phyloP scores from a whole-genome alignment of 1,140 invertebrate species.

The Zaprionus ghesquierei region DNA sequence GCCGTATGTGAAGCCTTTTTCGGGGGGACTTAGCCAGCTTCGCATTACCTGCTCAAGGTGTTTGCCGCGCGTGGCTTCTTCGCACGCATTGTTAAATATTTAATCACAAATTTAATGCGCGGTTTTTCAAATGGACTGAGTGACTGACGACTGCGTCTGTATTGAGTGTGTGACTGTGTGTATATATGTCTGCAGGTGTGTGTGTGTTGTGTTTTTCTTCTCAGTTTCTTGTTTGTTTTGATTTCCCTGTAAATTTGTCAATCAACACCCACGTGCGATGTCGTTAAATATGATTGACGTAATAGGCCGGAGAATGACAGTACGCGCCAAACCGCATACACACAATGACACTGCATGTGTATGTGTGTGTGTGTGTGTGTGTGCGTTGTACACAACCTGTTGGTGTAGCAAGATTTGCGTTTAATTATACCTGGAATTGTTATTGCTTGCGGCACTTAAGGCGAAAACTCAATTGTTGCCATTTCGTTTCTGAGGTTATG shows the following conservation, averaged over 20 bases:
- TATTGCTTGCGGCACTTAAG: neutral
- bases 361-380: constrained; percentile 12
- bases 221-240: neutral
- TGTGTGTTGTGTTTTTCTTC: neutral
- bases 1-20: constrained; percentile 29
- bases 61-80: constrained; percentile 19
- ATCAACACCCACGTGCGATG: neutral
- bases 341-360: neutral
- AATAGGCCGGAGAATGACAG: neutral
- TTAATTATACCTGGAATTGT: neutral
- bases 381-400: neutral
- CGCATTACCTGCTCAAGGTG: constrained; percentile 37
- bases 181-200: neutral
- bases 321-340: neutral
- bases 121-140: constrained; percentile 10
- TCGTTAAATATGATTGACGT: constrained; percentile 1
- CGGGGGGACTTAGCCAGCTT: constrained; percentile 27
- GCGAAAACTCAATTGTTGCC: no score
- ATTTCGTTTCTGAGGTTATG: no score
- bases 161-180: neutral
- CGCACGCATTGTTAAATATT: constrained; percentile 69
- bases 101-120: constrained; percentile 55
- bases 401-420: neutral
- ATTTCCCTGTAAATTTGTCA: constrained; percentile 2
- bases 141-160: neutral